Conservation (phyloP, 92 coral and sea anemone species). For the Umimayanthus chanpuru region DNA sequence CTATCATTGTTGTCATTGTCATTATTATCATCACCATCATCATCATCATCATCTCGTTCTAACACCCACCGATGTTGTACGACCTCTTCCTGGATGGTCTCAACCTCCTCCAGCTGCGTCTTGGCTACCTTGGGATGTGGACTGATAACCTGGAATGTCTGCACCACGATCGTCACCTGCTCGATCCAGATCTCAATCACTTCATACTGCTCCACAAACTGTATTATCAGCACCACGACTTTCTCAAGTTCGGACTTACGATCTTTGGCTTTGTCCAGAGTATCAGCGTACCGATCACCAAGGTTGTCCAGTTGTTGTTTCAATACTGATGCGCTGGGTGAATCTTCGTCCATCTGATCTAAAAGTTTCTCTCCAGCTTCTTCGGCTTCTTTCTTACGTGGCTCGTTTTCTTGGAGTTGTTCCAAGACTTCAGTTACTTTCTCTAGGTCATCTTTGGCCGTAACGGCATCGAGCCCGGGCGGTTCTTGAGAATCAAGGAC, state of each 20-base stretch:
- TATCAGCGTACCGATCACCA: conserved; percentile 60
- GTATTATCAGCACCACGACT: conserved; percentile 65
- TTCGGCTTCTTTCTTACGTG: conserved; percentile 71
- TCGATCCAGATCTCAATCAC: conserved; percentile 85
- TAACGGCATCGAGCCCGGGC: conserved; percentile 66
- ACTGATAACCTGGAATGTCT: conserved; percentile 71
- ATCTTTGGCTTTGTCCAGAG: conserved; percentile 66
- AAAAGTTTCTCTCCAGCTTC: conserved; percentile 72
- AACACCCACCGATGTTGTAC: conserved; percentile 62
- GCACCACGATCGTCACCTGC: conserved; percentile 69
- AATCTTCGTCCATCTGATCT: conserved; percentile 76
- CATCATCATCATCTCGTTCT: background rate
- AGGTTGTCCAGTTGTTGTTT: conserved; percentile 72
- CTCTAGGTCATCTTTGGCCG: conserved; percentile 70
- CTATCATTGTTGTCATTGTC: background rate
- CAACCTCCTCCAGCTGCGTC: conserved; percentile 84
- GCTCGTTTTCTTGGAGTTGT: conserved; percentile 79
- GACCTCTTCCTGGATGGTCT: conserved; percentile 74
- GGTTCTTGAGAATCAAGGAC: conserved; percentile 70
- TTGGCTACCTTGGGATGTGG: conserved; percentile 75
- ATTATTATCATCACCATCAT: background rate
- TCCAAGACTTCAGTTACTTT: conserved; percentile 71
- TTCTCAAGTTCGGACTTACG: conserved; percentile 74
- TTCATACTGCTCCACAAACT: conserved; percentile 85
- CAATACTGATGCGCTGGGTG: conserved; percentile 69